A percentile compares a stretch with the other conserved stretches of the same genome.
phyloP scores from a whole-genome alignment of 2,113 vertebrate genomes.

The Tursiops truncatus region DNA sequence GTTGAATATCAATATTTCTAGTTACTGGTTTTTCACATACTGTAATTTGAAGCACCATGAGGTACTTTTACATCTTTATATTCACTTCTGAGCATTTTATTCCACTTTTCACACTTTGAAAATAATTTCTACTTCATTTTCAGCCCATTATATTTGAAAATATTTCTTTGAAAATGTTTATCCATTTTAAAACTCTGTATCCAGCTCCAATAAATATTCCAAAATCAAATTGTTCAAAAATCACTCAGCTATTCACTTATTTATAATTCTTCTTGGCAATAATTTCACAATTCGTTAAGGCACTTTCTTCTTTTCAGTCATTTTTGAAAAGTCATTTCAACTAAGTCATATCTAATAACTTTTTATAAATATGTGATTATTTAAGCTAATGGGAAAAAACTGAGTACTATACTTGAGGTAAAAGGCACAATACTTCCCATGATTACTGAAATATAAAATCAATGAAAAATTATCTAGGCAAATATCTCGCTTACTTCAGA shows the following conservation, averaged over 20 bases:
- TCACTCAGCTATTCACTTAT: background rate
- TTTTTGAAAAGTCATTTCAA: background rate
- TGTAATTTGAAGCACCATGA: background rate
- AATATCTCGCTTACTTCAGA: background rate
- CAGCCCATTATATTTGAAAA: background rate
- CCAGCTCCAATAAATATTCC: conserved; percentile 12
- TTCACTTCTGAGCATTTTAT: background rate
- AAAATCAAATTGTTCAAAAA: background rate
- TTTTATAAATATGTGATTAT: background rate
- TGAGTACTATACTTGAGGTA: background rate
- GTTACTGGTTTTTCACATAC: background rate
- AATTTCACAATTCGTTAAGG: background rate
- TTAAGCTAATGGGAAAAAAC: background rate
- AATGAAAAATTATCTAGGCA: conserved; percentile 2
- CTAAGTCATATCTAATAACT: background rate
- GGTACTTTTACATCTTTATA: background rate
- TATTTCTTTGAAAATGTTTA: background rate
- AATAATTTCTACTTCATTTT: background rate
- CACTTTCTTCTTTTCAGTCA: conserved; percentile 2
- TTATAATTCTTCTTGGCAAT: background rate
- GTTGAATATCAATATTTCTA: background rate
- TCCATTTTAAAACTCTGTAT: background rate
- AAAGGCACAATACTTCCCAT: background rate
- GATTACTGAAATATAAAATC: conserved; percentile 1
- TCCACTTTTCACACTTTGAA: background rate